Evolutionary conservation across 2,888 invertebrate species (phyloP), one percentile per base, ranked within the genome.

Genomic region (Timema podura): DNA sequence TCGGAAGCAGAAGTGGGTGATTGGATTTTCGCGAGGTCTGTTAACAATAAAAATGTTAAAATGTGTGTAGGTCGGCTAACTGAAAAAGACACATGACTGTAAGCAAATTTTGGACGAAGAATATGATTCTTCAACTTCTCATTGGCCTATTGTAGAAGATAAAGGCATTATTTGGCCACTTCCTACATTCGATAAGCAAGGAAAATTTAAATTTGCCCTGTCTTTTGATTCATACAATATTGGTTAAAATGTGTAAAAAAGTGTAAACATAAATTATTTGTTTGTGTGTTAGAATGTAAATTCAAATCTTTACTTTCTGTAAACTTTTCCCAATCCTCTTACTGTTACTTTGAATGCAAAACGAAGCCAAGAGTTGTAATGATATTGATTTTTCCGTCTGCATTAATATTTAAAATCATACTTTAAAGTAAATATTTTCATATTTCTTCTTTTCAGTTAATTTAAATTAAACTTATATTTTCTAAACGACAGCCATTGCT

Each of bases 191-290:
- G 54, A 54, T 16, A 54, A 54, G 1, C 54, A 16, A 15, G 54
- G 54, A 54, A 54, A 54, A 3, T 54, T 54, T 54, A 54, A n/a
- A 54, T 54, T 54, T 54, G 1, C 54, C 54, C 0, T 54, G 54
- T 54, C 5, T 15, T 54, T 54, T 54, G 54, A 54, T 54, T 54
- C 54, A 54, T 54, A 54, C 54, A 54, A 54, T 15, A 54, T 54
- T 54, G 54, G 54, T 54, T 54, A 54, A 30, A 30, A 30, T 1
- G 30, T 30, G 3, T 30, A 30, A n/a, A n/a, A n/a, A n/a, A n/a
- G n/a, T n/a, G n/a, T n/a, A n/a, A n/a, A n/a, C n/a, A n/a, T n/a
- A n/a, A n/a, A n/a, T n/a, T n/a, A n/a, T n/a, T n/a, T n/a, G n/a
- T n/a, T n/a, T n/a, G n/a, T n/a, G n/a, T n/a, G n/a, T n/a, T n/a